Base-by-base conservation (phyloP, 2,888 invertebrate species). In the Aspidiotus destructor region DNA sequence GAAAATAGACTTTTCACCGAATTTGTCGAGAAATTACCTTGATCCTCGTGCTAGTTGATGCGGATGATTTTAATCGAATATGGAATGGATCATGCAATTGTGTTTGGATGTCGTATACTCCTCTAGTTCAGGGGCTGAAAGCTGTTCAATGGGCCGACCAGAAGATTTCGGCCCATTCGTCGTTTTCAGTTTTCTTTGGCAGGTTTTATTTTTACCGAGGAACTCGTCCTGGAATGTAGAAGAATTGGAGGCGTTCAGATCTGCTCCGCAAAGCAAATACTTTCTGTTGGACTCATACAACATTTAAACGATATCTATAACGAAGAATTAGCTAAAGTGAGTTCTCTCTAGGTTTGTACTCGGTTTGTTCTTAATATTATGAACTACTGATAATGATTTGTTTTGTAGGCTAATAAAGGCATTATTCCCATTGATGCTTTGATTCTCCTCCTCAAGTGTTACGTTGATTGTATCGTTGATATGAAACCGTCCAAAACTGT, bases 51-150 rank as follows among this genome's bases (percentile, higher is more conserved):
- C n/a, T n/a, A n/a, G n/a, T 73, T 68, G 60, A 72, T 53, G 72
- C 89, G 73, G 85, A 86, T 54, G 92, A 93, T 75, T 87, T 94
- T 72, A 78, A 86, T 73, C 82, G 92, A 71, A 80, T 98, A 57
- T 97, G 97, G 94, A 96, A 94, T 76, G 97, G 98, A 0, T 79
- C 98, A 8, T 97, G 93, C 78, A 97, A 94, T 76, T 92, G 91
- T 71, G 88, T 98, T 81, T 98, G 97, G 96, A 94, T 96, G 92
- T 92, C 95, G 0, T 98, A 98, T 77, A 98, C 97, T 77, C 92
- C 92, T 11, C 77, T 97, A 13, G 80, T 92, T 48, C 94, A 92
- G 82, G n/a, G n/a, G n/a, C n/a, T n/a, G n/a, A n/a, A n/a, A n/a
- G n/a, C n/a, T n/a, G n/a, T n/a, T n/a, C n/a, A n/a, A n/a, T n/a